Base-by-base conservation (phyloP, 2,888 invertebrate species). In the Leptinotarsa rubiginosa region DNA sequence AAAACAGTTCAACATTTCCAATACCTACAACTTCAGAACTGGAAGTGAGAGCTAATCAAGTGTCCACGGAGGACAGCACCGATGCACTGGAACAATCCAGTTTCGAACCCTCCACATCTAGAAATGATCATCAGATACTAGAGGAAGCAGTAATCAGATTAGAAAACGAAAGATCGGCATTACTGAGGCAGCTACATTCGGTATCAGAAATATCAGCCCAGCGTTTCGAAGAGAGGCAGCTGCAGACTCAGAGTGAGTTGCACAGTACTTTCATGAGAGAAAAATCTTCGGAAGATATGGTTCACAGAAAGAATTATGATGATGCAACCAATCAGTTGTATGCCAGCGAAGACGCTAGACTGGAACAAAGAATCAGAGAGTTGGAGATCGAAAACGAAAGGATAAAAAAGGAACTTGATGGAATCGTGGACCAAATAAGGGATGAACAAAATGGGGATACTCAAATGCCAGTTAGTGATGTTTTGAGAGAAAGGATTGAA, bases 261-360 rank as follows among this genome's bases (percentile, higher is more conserved):
- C 78, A 78, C 22, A 72, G 70, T n/a, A 76, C 76, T 1, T 80
- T 81, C 31, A 78, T 79, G 78, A 69, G 71, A n/a, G 79, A 79
- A 59, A 72, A 75, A 47, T 79, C 79, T 49, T 79, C 78, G 7
- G 73, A 77, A 31, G 69, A 74, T 20, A 54, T 79, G 1, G 54
- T 73, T 0, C 22, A 47, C 1, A 68, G 66, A 1, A 75, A 76
- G 16, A 77, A 75, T 25, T 76, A 69, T 50, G 81, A 82, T 64
- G 81, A 81, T 41, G 81, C 81, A 15, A 81, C 81, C 13, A 81
- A 82, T 71, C 79, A 82, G 70, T 72, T 82, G 65, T 81, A 72
- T 56, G 75, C 73, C 4, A 73, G 75, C 47, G 80, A 81, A 59
- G 81, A 80, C 31, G 75, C 78, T n/a, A 72, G 77, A 18, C 65